These are phyloP conservation scores for Sapayoa aenigma DNA, from an alignment of 2,113 vertebrate species.

Conservation along the genomic window DNA sequence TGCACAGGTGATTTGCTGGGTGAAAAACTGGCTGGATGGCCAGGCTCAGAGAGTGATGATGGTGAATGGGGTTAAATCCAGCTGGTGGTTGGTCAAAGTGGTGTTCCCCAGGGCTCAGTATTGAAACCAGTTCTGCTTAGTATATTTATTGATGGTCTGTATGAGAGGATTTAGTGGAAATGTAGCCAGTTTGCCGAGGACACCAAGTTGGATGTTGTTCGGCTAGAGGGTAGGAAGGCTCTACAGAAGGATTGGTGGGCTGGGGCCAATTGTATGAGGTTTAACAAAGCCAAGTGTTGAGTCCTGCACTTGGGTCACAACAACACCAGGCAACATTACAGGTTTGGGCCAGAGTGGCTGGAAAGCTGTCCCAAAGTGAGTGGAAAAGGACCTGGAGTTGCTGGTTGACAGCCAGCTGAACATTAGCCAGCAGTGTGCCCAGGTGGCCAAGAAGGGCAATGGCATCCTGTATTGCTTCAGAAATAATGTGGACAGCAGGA, in stretches of 20 bases:
- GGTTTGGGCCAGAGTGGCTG: not conserved
- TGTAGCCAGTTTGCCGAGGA: not conserved
- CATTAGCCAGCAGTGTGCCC: not conserved
- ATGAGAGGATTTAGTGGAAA: not conserved
- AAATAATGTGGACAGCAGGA: not conserved
- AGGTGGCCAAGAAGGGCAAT: not conserved
- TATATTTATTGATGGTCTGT: not conserved
- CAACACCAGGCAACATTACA: not conserved
- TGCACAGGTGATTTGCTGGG: not conserved
- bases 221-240: not conserved
- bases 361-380: not conserved
- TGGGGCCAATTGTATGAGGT: accelerated
- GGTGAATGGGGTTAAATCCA: not conserved
- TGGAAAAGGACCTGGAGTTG: not conserved
- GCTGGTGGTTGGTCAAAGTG: not conserved
- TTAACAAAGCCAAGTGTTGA: not conserved
- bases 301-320: not conserved
- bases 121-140: not conserved
- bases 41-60: not conserved
- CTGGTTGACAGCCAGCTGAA: not conserved
- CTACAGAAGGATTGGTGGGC: not conserved
- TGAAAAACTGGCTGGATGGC: not conserved
- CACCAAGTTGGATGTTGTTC: not conserved
- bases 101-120: not conserved
- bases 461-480: not conserved